Percentiles rank a stretch among this genome's conserved stretches.
These are phyloP conservation scores for Pseudorectes ferrugineus DNA, from an alignment of 2,113 vertebrate species.

Conservation along the genomic window DNA sequence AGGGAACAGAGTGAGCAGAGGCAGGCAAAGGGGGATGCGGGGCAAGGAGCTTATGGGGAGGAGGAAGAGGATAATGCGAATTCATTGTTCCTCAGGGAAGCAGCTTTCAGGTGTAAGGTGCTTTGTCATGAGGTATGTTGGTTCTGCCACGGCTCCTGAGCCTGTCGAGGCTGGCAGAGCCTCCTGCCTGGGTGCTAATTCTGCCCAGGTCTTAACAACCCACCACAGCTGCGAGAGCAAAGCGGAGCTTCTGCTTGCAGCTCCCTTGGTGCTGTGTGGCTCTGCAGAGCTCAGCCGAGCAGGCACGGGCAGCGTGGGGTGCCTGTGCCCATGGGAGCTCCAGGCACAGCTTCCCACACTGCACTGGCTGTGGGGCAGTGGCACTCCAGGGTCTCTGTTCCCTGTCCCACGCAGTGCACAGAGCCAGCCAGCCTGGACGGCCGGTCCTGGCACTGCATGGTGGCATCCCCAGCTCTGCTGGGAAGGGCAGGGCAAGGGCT, in stretches of 20 bases:
- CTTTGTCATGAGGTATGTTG: not conserved
- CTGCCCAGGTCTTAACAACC: not conserved
- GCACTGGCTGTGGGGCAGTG: rapidly evolving
- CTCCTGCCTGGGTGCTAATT: not conserved
- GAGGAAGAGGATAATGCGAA: not conserved
- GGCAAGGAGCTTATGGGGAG: not conserved
- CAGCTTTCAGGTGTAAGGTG: not conserved
- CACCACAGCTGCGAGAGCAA: not conserved
- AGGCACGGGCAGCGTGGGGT: rapidly evolving
- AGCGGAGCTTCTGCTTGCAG: not conserved
- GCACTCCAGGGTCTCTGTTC: not conserved
- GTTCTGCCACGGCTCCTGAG: not conserved
- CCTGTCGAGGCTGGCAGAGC: not conserved
- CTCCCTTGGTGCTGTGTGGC: rapidly evolving
- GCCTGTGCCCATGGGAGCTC: rapidly evolving
- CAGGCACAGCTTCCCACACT: rapidly evolving
- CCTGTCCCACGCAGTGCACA: rapidly evolving
- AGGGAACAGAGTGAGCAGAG: not conserved
- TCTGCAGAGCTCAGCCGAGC: rapidly evolving
- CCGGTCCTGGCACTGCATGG: rapidly evolving
- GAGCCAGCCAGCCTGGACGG: rapidly evolving
- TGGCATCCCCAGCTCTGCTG: not conserved
- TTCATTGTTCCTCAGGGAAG: not conserved
- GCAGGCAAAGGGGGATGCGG: not conserved
- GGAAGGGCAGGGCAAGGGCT: not conserved